These are phyloP conservation scores for Cinara cedri DNA, from an alignment of 2,888 invertebrate species.

Conservation along the genomic window DNA sequence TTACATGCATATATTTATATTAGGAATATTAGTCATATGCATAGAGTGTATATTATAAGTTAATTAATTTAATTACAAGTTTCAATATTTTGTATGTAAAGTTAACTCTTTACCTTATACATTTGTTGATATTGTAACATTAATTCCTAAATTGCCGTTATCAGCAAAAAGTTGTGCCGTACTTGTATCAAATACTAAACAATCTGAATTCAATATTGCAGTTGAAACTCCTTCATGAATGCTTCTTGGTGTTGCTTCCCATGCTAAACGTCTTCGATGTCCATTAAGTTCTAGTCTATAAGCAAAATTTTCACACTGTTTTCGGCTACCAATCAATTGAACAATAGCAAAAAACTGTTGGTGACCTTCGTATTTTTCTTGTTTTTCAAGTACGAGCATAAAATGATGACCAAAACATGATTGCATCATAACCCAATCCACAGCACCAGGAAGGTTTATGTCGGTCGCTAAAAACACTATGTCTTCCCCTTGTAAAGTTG, in stretches of 20 bases:
- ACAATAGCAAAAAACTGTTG: slow-evolving; percentile 98
- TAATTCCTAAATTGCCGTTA: slow-evolving; percentile 98
- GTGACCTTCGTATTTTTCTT: slow-evolving; percentile 95
- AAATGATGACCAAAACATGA: slow-evolving; percentile 99
- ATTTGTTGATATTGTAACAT: slow-evolving; percentile 92
- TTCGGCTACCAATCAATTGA: slow-evolving; percentile 96
- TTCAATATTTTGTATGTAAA: not conserved
- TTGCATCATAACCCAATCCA: slow-evolving; percentile 99
- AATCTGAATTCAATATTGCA: slow-evolving; percentile 97
- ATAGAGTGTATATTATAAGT: not conserved
- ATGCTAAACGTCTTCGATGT: slow-evolving; percentile 89
- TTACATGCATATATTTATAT: not conserved
- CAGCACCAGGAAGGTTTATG: slow-evolving; percentile 98
- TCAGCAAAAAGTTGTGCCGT: slow-evolving; percentile 98
- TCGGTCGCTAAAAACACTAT: slow-evolving; percentile 99
- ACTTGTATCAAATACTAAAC: slow-evolving; percentile 97
- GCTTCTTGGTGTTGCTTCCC: slow-evolving; percentile 98
- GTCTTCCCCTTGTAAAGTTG: slow-evolving; percentile 97
- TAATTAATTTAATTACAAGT: not conserved
- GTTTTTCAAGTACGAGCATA: slow-evolving; percentile 98
- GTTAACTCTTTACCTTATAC: not conserved
- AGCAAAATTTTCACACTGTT: slow-evolving; percentile 98
- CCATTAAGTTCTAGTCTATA: slow-evolving; percentile 97
- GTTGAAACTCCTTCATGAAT: slow-evolving; percentile 98
- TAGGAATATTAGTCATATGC: slow-evolving; percentile 26